Conservation (phyloP, 2,797 vertebrate species). For the Gymnodraco acuticeps region DNA sequence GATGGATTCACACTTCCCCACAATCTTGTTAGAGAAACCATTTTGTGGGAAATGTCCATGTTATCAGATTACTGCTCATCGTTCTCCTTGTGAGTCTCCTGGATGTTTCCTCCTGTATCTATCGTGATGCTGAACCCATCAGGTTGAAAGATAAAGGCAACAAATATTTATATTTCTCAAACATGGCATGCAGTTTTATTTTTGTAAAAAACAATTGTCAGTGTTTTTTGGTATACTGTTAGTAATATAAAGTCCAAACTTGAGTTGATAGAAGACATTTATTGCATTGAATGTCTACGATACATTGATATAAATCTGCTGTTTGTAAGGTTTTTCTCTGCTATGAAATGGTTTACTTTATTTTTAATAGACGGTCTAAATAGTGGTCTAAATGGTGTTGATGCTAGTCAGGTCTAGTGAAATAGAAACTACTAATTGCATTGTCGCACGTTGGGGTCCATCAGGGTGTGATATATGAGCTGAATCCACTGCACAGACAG, state of each 20-base stretch:
- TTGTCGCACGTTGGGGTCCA: conserved; percentile 22
- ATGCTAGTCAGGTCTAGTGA: conserved; percentile 18
- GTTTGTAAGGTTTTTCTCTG: conserved; percentile 19
- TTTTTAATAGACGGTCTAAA: conserved; percentile 40
- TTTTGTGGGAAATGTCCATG: conserved; percentile 76
- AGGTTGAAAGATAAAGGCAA: conserved; percentile 28
- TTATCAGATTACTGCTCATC: conserved; percentile 82
- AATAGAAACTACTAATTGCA: conserved; percentile 12
- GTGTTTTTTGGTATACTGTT: neutral
- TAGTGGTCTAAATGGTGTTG: conserved; percentile 18
- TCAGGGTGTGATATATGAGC: conserved; percentile 27
- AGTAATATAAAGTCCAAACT: neutral
- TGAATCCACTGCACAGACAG: conserved; percentile 2
- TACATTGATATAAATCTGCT: conserved; percentile 33
- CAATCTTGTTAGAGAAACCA: conserved; percentile 83
- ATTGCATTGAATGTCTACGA: conserved; percentile 37
- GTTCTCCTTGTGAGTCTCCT: conserved; percentile 48
- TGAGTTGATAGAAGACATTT: conserved; percentile 42
- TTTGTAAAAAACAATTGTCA: conserved; percentile 3
- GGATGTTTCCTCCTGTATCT: conserved; percentile 48
- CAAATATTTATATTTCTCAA: conserved; percentile 1
- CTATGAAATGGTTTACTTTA: conserved; percentile 1
- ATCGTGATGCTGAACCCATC: conserved; percentile 23
- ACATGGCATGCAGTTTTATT: conserved; percentile 2
- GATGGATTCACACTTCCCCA: conserved; percentile 75